Conservation (phyloP, 2,888 invertebrate species). For the Caenorhabditis auriculariae region DNA sequence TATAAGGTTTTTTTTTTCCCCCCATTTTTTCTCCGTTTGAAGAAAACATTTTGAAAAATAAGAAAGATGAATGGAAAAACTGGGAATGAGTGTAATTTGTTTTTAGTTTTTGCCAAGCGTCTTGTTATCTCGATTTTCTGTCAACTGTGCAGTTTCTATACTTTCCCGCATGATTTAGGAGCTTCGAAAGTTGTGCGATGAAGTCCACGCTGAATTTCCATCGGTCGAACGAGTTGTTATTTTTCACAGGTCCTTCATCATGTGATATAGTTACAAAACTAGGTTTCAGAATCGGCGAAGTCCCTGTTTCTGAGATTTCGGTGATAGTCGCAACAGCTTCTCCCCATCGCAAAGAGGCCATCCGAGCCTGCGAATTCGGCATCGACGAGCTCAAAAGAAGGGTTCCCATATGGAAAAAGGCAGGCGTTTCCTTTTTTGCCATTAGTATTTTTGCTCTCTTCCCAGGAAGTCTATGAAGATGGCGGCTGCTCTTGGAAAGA, state of each 20-base stretch:
- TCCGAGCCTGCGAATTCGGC: constrained; percentile 49
- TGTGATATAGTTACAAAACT: no score
- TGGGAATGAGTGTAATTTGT: neutral
- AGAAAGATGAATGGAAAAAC: neutral
- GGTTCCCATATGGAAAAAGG: constrained; percentile 61
- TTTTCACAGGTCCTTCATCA: neutral
- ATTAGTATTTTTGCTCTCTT: no score
- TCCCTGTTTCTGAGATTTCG: constrained; percentile 52
- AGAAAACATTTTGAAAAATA: no score
- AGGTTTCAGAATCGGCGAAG: constrained; percentile 33
- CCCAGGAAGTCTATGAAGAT: constrained; percentile 14
- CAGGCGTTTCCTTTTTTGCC: no score
- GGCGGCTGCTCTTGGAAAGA: constrained; percentile 19
- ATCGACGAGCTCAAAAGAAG: constrained; percentile 53
- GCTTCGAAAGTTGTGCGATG: constrained; percentile 10
- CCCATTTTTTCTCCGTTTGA: no score
- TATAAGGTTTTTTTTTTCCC: constrained; percentile 22
- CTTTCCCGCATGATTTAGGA: no score
- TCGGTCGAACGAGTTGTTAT: neutral
- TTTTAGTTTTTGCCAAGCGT: neutral
- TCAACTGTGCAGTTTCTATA: no score
- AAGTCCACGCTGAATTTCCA: neutral
- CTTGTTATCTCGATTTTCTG: no score
- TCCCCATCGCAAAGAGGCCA: constrained; percentile 55
- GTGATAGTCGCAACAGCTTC: constrained; percentile 56